A percentile compares a stretch with the other conserved stretches of the same genome.
phyloP scores from a whole-genome alignment of 2,113 vertebrate genomes.

The Phocoena sinus region DNA sequence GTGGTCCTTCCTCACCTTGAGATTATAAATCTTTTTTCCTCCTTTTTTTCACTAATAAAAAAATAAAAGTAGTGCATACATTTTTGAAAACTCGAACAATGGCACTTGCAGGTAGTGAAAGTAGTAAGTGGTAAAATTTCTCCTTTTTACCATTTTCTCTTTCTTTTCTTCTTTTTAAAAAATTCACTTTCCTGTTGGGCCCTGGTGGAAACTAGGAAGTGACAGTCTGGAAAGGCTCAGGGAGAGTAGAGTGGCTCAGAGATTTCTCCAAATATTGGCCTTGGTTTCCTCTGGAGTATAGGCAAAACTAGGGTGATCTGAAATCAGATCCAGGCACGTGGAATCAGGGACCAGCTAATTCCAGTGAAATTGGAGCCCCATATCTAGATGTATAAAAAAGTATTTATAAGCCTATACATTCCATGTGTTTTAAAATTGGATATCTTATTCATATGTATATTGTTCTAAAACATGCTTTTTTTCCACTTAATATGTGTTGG shows the following conservation, averaged over 20 bases:
- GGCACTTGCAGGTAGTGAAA: background rate
- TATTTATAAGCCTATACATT: background rate
- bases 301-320: background rate
- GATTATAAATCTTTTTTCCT: background rate
- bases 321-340: background rate
- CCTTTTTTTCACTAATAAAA: background rate
- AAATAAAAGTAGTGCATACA: background rate
- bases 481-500: background rate
- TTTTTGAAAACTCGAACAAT: background rate
- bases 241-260: background rate
- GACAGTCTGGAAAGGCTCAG: background rate
- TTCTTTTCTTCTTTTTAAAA: background rate
- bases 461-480: background rate
- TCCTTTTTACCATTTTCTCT: background rate
- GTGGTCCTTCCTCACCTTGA: background rate
- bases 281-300: background rate
- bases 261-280: background rate
- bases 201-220: background rate
- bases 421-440: background rate
- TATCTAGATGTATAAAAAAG: background rate
- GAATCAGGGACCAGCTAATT: background rate
- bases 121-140: background rate
- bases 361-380: background rate
- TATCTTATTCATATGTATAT: background rate
- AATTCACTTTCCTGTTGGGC: background rate